Evolutionary conservation across 2,888 invertebrate genomes (phyloP), one percentile per base, ranked within the genome.

Genomic region (Tolmerus cingulatus): DNA sequence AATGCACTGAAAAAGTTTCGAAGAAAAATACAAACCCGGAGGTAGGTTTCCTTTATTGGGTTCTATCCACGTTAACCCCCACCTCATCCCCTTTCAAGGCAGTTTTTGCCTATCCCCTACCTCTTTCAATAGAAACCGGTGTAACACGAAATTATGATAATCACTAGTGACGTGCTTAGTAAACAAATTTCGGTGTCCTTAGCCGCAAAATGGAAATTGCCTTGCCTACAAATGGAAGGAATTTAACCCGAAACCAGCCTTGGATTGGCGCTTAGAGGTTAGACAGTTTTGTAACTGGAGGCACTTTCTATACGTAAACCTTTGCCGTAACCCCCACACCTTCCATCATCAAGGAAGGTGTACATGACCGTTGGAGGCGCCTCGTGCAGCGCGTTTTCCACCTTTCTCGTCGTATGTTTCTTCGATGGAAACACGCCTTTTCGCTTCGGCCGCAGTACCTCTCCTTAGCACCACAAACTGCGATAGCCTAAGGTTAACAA

Each of bases 131-230:
- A 57, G 27, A 55, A 66, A n/a, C 55, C 34, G 27, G 43, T 27
- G 19, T 79, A 46, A 46, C 79, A 55, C 55, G 23, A 82, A 82
- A 82, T 82, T 82, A 55, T 82, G 55, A 30, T 82, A 82, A 82
- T 55, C 79, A 79, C 40, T 55, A 27, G 57, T 37, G 51, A 37
- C 34, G 55, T 82, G 82, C 51, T 30, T 51, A 82, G 82, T 57
- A 82, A 55, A 82, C 82, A 57, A 57, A 82, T n/a, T 82, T 55
- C 46, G 46, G 14, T 46, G 27, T 43, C 19, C 43, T 78, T 78
- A 78, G 40, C 43, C 78, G 16, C 78, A 78, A 46, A 78, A 43
- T 46, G 78, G 46, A 78, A 40, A 46, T 66, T 66, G 27, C 9
- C 12, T 66, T 66, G 66, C 66, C 27, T 66, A 66, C 23, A 66